Base-by-base conservation (phyloP, 1,140 invertebrate genomes). In the Pseudachorutes palmiensis region DNA sequence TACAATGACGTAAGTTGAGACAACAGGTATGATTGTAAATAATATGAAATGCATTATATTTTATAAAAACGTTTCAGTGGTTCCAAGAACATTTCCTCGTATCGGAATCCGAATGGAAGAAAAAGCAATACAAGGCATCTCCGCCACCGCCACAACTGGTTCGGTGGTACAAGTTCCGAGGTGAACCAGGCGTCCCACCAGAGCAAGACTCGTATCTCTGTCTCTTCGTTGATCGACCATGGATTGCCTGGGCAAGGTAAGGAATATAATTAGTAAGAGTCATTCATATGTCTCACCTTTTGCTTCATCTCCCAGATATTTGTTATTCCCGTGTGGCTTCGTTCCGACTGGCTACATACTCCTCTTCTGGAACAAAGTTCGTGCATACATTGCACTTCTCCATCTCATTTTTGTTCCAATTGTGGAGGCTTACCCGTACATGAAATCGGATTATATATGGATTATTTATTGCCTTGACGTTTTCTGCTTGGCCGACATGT, bases 361-460 rank as follows among this genome's bases (percentile, higher is more conserved):
- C 3, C 29, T 12, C 19, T 3, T 9, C 2, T 66, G 65, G 65
- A 58, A 66, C 32, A 22, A 28, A 14, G 26, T 66, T 55, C 57
- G 65, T 2, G 29, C 58, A 14, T 1, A 2, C 24, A 1, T 24
- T n/a, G 26, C 48, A 12, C 1, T 26, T 24, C 28, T 51, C 9
- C 2, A 22, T 1, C 3, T 58, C 2, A 22, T 66, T 51, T 30
- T 62, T 19, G 59, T 67, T 2, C 66, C 66, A 22, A 32, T 63
- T 9, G n/a, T 62, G 5, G 66, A 67, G 49, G 66, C 66, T 24
- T 63, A 66, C 28, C 60, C 66, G 2, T 2, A 36, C 9, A 12
- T 63, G 2, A 67, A 67, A 32, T 16, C 32, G 9, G 48, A 55
- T 3, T 24, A 41, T 28, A 36, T 16, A 2, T 24, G 19, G 19